Conservation (phyloP, 2,888 invertebrate genomes). For the Caprella mutica region DNA sequence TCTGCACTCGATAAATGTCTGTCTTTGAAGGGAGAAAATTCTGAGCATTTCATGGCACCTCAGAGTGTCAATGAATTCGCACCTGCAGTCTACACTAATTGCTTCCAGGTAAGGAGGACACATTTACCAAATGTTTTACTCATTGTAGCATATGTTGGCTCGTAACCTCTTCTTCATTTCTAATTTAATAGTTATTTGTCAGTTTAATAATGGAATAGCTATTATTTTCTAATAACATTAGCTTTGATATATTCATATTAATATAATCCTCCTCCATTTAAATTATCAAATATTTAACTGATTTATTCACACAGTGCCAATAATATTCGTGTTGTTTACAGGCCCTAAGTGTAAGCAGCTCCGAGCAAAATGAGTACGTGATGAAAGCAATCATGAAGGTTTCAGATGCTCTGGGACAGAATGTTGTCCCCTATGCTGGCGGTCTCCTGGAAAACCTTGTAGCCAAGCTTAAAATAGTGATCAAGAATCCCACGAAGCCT, state of each 20-base stretch:
- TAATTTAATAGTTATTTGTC: no score
- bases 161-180: no score
- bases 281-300: no score
- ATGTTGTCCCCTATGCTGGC: slow-evolving; percentile 64
- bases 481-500: slow-evolving; percentile 90
- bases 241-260: no score
- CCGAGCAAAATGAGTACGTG: slow-evolving; percentile 89
- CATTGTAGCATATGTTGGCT: no score
- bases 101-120: slow-evolving; percentile 3
- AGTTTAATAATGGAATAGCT: no score
- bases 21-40: slow-evolving; percentile 53
- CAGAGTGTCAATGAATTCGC: slow-evolving; percentile 56
- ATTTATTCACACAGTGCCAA: no score
- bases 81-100: slow-evolving; percentile 54
- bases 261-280: no score
- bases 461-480: slow-evolving; percentile 64
- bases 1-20: slow-evolving; percentile 80
- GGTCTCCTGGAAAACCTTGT: slow-evolving; percentile 74
- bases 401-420: slow-evolving; percentile 67
- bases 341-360: slow-evolving; percentile 58
- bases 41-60: slow-evolving; percentile 47
- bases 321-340: no score
- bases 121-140: no score
- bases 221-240: no score
- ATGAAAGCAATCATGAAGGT: slow-evolving; percentile 96